phyloP scores from a whole-genome alignment of 2,888 invertebrate species.

The Dilophus febrilis region DNA sequence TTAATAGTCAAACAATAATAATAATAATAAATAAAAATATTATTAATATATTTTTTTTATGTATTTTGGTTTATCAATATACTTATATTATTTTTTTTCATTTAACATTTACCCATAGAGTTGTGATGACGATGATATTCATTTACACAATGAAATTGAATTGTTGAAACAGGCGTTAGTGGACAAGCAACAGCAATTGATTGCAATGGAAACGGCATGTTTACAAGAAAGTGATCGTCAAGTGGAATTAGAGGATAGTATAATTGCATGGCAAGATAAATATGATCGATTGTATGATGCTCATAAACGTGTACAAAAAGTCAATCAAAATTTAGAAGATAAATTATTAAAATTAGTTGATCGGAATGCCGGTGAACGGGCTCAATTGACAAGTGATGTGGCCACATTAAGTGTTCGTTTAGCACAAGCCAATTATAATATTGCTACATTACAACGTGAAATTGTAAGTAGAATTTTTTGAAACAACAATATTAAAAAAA shows the following conservation, averaged over 20 bases:
- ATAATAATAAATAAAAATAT: too few relatives aligned
- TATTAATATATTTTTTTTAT: too few relatives aligned
- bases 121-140: slow-evolving; percentile 34
- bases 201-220: slow-evolving; percentile 74
- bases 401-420: slow-evolving; percentile 66
- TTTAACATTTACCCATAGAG: not conserved
- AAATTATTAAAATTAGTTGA: slow-evolving; percentile 83
- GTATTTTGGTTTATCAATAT: too few relatives aligned
- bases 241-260: slow-evolving; percentile 64
- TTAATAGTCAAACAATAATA: too few relatives aligned
- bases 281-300: slow-evolving; percentile 85
- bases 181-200: slow-evolving; percentile 68
- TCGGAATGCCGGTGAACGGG: slow-evolving; percentile 79
- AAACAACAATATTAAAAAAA: too few relatives aligned
- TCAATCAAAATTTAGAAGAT: slow-evolving; percentile 89
- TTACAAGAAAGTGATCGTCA: slow-evolving; percentile 62
- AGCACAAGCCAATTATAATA: slow-evolving; percentile 70
- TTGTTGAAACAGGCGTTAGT: slow-evolving; percentile 64
- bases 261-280: slow-evolving; percentile 80
- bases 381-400: slow-evolving; percentile 70
- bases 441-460: slow-evolving; percentile 67
- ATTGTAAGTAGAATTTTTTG: too few relatives aligned
- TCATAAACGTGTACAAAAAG: slow-evolving; percentile 81
- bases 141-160: slow-evolving; percentile 75
- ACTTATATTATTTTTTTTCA: not conserved